Evolutionary conservation across 2,888 invertebrate genomes (phyloP).

Genomic region (Neoscelio sp.): DNA sequence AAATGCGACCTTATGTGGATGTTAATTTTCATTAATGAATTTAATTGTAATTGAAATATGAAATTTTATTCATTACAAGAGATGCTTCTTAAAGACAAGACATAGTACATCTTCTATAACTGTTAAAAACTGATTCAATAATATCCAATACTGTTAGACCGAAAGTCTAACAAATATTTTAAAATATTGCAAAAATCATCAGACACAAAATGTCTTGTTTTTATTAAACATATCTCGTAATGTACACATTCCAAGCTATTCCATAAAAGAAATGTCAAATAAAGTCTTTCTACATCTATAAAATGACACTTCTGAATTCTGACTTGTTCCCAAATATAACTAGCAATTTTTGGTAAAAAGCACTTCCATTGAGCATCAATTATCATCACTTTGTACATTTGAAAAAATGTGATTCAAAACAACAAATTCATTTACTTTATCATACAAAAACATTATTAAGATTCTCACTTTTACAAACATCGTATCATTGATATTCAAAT

Average conservation of each 20-base stretch:
- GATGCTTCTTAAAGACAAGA: no score
- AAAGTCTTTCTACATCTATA: conserved; percentile 1
- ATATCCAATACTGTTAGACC: no score
- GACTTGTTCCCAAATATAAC: not conserved
- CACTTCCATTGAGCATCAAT: conserved; percentile 2
- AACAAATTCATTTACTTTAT: not conserved
- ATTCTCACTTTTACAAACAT: not conserved
- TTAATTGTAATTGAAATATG: conserved; percentile 4
- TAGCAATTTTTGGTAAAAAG: conserved; percentile 21
- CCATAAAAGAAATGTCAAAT: not conserved
- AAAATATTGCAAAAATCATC: no score
- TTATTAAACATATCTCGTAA: no score
- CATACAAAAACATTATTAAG: not conserved
- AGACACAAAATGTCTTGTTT: no score
- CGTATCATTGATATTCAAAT: not conserved
- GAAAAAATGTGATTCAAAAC: not conserved
- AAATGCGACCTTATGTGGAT: conserved; percentile 19
- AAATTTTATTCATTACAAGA: no score
- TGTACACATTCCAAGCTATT: no score
- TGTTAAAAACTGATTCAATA: no score
- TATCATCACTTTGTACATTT: not conserved
- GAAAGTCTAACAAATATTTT: no score
- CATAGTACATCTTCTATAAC: no score
- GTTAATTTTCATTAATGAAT: conserved; percentile 4
- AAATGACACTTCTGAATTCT: conserved; percentile 13